Conservation (phyloP, 2,113 vertebrate species). For the Dromiciops gliroides region DNA sequence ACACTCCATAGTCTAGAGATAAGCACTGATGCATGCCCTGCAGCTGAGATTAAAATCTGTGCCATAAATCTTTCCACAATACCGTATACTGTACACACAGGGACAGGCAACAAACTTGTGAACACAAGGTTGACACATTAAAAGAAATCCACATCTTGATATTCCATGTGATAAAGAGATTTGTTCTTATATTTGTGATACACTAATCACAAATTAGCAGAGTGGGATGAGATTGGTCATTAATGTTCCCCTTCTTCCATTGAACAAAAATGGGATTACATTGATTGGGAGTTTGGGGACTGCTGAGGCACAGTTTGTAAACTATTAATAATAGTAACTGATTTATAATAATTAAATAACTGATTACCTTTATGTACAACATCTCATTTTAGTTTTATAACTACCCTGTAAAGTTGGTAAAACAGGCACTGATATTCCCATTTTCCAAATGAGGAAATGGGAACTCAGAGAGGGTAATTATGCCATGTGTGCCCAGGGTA, state of each 20-base stretch:
- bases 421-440: neutral
- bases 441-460: neutral
- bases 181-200: slow-evolving; percentile 47
- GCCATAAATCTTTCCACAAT: slow-evolving; percentile 70
- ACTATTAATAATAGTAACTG: neutral
- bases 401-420: neutral
- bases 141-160: slow-evolving; percentile 51
- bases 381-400: neutral
- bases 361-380: neutral
- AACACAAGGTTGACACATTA: slow-evolving; percentile 52
- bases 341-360: neutral
- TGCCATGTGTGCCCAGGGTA: neutral
- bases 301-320: neutral
- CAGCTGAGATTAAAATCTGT: slow-evolving; percentile 70
- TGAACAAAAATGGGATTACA: neutral
- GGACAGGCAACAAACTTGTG: slow-evolving; percentile 61
- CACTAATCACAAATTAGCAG: slow-evolving; percentile 4
- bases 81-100: slow-evolving; percentile 52
- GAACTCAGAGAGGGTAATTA: neutral
- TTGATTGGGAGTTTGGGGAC: neutral
- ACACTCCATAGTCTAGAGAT: slow-evolving; percentile 64
- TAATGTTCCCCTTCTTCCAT: slow-evolving; percentile 2
- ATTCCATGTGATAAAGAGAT: slow-evolving; percentile 61
- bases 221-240: slow-evolving; percentile 9
- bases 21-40: slow-evolving; percentile 68